Percentiles rank a stretch among this genome's conserved stretches.
These are phyloP conservation scores for Clarias fuscus DNA, from an alignment of 2,797 vertebrate genomes.

Conservation along the genomic window DNA sequence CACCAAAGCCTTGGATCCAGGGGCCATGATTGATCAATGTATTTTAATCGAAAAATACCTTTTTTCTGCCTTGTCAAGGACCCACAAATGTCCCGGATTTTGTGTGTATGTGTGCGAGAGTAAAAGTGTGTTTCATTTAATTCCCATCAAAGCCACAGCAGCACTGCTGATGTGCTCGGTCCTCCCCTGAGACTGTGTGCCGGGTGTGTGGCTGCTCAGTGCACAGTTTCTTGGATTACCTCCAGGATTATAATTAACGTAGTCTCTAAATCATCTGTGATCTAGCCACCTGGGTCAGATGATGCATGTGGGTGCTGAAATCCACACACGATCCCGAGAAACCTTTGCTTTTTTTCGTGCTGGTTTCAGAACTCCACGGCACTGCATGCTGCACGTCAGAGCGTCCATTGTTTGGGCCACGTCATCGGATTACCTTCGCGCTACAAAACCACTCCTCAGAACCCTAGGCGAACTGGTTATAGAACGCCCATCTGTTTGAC, in stretches of 20 bases:
- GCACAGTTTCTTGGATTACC: conserved; percentile 50
- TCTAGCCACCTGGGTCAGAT: conserved; percentile 56
- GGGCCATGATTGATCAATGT: too few species aligned
- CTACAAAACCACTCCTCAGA: neutral
- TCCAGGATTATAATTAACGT: conserved; percentile 62
- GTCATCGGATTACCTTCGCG: neutral
- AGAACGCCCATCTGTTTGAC: neutral
- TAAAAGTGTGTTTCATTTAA: conserved; percentile 30
- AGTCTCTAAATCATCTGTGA: conserved; percentile 53
- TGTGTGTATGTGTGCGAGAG: neutral
- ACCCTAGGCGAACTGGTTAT: neutral
- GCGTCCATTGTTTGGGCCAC: too few species aligned
- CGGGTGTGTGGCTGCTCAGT: conserved; percentile 42
- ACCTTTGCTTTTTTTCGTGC: neutral
- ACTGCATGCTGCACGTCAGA: neutral
- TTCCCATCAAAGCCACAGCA: conserved; percentile 38
- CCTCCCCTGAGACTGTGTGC: conserved; percentile 35
- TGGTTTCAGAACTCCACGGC: neutral
- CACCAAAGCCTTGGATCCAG: neutral
- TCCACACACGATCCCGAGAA: neutral
- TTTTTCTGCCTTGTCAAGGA: neutral
- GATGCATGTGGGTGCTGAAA: conserved; percentile 30
- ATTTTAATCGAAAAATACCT: neutral
- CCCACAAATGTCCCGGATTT: neutral
- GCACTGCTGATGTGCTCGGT: conserved; percentile 37